These are phyloP conservation scores for Channallabes apus DNA, from an alignment of 2,797 vertebrate species.

Conservation along the genomic window DNA sequence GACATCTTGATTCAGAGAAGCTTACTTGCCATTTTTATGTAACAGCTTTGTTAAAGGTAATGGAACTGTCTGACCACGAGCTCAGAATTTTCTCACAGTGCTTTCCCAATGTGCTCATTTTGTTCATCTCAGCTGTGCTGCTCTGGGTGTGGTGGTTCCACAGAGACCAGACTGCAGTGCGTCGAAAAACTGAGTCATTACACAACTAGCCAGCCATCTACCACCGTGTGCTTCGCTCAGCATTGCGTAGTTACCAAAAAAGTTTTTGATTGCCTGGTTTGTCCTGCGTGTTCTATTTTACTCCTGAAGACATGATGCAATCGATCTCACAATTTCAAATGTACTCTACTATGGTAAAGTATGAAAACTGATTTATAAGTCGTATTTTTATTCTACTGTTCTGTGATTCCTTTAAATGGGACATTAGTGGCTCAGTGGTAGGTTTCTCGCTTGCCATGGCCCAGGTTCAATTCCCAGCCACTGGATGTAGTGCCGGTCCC, in stretches of 20 bases:
- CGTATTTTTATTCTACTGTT: not conserved
- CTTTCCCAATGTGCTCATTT: conserved; percentile 28
- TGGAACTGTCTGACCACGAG: conserved; percentile 4
- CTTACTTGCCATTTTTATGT: not conserved
- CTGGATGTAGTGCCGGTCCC: too few species aligned
- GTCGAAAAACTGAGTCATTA: conserved; percentile 72
- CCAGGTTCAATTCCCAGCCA: too few species aligned
- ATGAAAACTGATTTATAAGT: not conserved
- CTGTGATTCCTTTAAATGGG: not conserved
- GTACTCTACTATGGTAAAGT: not conserved
- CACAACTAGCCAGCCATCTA: conserved; percentile 60
- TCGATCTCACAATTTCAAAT: not conserved
- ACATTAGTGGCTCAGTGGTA: too few species aligned
- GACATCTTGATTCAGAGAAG: conserved; percentile 25
- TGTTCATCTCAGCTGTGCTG: conserved; percentile 60
- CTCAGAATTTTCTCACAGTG: conserved; percentile 13
- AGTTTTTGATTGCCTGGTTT: not conserved
- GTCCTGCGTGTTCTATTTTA: not conserved
- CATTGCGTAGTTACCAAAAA: not conserved
- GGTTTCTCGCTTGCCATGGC: too few species aligned
- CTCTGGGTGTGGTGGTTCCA: conserved; percentile 78
- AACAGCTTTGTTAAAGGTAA: conserved; percentile 16
- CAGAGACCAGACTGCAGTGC: conserved; percentile 72
- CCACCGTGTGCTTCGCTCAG: not conserved
- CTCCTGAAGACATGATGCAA: not conserved